Conservation (phyloP, 2,888 invertebrate genomes). For the Chesias legatella region DNA sequence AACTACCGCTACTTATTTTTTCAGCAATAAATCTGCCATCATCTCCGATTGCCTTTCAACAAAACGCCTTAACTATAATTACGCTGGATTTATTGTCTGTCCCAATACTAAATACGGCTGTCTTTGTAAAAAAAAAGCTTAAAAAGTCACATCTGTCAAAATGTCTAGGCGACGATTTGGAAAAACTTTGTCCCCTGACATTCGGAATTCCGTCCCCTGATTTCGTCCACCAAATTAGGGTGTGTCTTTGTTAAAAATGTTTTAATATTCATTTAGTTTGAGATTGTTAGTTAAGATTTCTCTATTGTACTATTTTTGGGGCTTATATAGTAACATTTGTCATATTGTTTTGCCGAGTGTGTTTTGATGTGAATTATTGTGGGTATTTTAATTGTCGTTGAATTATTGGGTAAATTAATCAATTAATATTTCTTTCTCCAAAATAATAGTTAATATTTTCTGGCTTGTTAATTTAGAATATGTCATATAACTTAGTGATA, state of each 20-base stretch:
- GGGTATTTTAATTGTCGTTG: conserved; percentile 48
- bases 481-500: too few relatives aligned
- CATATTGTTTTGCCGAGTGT: conserved; percentile 49
- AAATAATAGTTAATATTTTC: too few relatives aligned
- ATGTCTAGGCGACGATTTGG: conserved; percentile 49
- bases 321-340: conserved; percentile 49
- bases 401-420: conserved; percentile 32
- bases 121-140: conserved; percentile 19
- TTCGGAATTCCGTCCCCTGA: conserved; percentile 53
- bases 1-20: conserved; percentile 21
- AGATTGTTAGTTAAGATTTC: conserved; percentile 64
- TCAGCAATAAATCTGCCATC: conserved; percentile 58
- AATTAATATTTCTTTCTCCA: neutral
- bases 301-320: conserved; percentile 56
- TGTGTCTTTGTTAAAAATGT: conserved; percentile 43
- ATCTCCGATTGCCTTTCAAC: conserved; percentile 72
- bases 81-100: conserved; percentile 69
- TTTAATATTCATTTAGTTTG: conserved; percentile 52
- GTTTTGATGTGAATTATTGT: conserved; percentile 51
- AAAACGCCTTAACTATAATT: conserved; percentile 69
- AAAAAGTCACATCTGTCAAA: conserved; percentile 62
- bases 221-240: conserved; percentile 37
- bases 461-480: too few relatives aligned
- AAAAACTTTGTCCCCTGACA: conserved; percentile 38
- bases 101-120: conserved; percentile 31